Evolutionary conservation across 2,113 vertebrate species (phyloP), one percentile per base, ranked within the genome.

Genomic region (Polypterus senegalus): DNA sequence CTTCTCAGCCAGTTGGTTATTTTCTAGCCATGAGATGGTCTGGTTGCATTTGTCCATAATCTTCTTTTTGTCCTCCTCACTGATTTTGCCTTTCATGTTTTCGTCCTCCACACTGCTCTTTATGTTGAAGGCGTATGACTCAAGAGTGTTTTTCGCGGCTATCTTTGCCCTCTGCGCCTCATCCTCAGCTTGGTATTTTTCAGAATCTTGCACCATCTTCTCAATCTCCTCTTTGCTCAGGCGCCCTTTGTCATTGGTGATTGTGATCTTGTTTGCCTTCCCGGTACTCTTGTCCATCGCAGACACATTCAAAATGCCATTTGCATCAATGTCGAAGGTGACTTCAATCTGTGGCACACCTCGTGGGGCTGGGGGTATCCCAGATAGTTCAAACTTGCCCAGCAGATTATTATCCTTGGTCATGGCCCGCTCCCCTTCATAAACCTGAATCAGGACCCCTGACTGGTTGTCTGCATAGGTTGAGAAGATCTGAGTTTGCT

Each of bases 401-500:
- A 65, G 58, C 3, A 60, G 63, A 10, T 65, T 65, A 58, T 65
- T 65, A 10, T 65, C 63, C 48, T 65, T 65, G 49, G 57, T 65
- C 63, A 65, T 64, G 48, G 63, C 57, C 10, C 63, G 54, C 46
- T 60, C 63, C 10, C 63, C 63, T 45, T 59, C 63, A 48, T 47
- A 64, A 47, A 64, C 63, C 57, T 64, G 63, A 56, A 64, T 48
- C 56, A 64, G n/a, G 56, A 64, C 63, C 3, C 59, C 61, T 47
- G 66, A 58, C 68, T 61, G 57, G 63, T 63, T 10, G 66, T 66
- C 48, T 71, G 69, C 4, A 71, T 66, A n/a, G 69, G 66, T 8
- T 60, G 84, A 88, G 74, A 89, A 89, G 76, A 80, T 88, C 80
- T 88, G 88, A 9, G 84, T 89, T 74, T 89, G 86, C 76, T 89